A percentile compares a stretch with the other conserved stretches of the same genome.
These are phyloP conservation scores for Chiloscyllium plagiosum DNA, from an alignment of 2,113 vertebrate species.

Conservation along the genomic window DNA sequence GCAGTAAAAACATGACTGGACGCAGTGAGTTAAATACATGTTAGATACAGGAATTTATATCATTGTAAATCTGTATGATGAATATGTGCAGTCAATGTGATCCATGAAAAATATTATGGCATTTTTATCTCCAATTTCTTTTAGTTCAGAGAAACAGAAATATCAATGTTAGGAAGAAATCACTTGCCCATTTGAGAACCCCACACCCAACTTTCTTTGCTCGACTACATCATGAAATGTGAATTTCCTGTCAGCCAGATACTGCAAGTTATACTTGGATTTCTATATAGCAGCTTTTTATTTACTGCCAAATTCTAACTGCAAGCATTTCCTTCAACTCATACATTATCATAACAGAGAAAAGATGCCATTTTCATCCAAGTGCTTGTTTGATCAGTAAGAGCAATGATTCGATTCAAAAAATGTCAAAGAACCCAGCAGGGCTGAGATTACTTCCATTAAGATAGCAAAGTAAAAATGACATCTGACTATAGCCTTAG, in stretches of 20 bases:
- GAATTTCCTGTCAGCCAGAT: background rate
- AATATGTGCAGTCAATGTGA: background rate
- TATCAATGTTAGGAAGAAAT: background rate
- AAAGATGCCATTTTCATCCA: constrained; percentile 47
- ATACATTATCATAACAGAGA: constrained; percentile 44
- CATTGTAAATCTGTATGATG: background rate
- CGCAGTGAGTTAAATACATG: background rate
- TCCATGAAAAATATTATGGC: background rate
- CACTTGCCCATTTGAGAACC: background rate
- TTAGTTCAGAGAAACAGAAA: background rate
- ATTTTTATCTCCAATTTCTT: background rate
- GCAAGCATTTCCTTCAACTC: constrained; percentile 39
- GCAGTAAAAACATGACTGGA: constrained; percentile 6
- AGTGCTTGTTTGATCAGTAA: constrained; percentile 45
- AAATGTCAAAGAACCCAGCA: constrained; percentile 45
- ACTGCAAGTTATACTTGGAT: background rate
- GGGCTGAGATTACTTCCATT: constrained; percentile 46
- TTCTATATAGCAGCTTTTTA: constrained; percentile 34
- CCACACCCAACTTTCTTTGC: background rate
- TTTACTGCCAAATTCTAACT: constrained; percentile 37
- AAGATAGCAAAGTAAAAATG: constrained; percentile 47
- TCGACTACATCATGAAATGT: background rate
- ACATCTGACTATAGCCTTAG: constrained; percentile 48
- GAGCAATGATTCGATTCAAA: constrained; percentile 48
- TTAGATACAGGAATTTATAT: background rate